A percentile compares a stretch with the other conserved stretches of the same genome.
Conservation (phyloP, 92 coral and sea anemone genomes). For the Zoanthus solanderi region DNA sequence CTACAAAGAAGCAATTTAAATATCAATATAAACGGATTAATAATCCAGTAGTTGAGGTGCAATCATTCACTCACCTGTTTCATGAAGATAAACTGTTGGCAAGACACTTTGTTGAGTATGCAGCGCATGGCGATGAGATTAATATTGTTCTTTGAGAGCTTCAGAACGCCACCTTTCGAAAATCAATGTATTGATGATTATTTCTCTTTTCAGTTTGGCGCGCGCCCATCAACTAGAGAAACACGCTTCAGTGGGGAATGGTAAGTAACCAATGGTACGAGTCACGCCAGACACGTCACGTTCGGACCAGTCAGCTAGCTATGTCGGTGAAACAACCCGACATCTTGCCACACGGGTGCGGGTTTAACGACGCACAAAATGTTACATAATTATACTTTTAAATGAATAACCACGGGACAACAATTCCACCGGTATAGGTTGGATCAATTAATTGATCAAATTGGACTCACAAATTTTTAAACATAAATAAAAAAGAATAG, state of each 20-base stretch:
- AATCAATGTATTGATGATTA: not conserved
- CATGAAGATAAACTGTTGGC: not conserved
- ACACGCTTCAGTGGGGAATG: slow-evolving; percentile 12
- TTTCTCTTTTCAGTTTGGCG: slow-evolving; percentile 49
- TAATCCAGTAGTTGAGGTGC: too few relatives aligned
- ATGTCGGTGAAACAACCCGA: too few relatives aligned
- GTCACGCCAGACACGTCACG: not conserved
- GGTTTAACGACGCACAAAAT: too few relatives aligned
- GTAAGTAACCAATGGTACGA: not conserved
- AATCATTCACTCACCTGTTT: not conserved
- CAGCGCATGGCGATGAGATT: not conserved
- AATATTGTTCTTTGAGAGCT: not conserved
- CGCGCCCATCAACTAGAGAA: slow-evolving; percentile 51
- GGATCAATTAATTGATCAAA: too few relatives aligned
- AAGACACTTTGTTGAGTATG: not conserved
- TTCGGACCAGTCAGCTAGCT: too few relatives aligned
- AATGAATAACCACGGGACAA: too few relatives aligned
- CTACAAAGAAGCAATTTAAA: not conserved
- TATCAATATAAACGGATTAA: too few relatives aligned
- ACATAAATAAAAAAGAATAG: too few relatives aligned
- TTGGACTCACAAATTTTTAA: too few relatives aligned
- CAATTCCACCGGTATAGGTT: too few relatives aligned
- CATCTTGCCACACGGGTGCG: too few relatives aligned
- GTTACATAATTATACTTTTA: too few relatives aligned
- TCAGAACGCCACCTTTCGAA: not conserved